phyloP scores from a whole-genome alignment of 2,888 invertebrate genomes.

The Drosophila imparisetae region DNA sequence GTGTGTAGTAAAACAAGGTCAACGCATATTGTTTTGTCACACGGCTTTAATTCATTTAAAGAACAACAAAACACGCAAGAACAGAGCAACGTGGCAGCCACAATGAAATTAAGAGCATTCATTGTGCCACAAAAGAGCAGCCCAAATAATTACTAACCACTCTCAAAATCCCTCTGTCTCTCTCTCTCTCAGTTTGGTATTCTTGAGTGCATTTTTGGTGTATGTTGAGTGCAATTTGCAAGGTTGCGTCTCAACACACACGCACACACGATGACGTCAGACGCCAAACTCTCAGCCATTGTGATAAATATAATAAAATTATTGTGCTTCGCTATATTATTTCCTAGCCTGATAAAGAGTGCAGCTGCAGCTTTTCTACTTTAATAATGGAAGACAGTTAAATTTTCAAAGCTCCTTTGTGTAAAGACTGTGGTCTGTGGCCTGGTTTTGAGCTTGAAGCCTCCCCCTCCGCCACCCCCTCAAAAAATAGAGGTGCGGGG shows the following conservation, averaged over 20 bases:
- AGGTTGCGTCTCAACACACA: constrained; percentile 34
- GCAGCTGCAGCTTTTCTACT: constrained; percentile 1
- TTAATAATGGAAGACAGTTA: constrained; percentile 38
- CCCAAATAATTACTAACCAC: constrained; percentile 11
- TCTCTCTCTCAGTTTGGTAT: constrained; percentile 24
- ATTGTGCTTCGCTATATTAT: constrained; percentile 50
- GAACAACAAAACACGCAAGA: constrained; percentile 30
- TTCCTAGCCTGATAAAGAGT: neutral
- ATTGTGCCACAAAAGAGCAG: constrained; percentile 50
- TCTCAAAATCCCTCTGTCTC: constrained; percentile 17
- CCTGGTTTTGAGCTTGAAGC: constrained; percentile 12
- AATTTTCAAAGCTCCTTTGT: constrained; percentile 25
- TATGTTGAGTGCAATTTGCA: constrained; percentile 51
- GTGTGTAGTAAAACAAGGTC: constrained; percentile 75
- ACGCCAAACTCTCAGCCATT: constrained; percentile 17
- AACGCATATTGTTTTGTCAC: constrained; percentile 76
- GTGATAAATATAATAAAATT: constrained; percentile 66
- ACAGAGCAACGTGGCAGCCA: constrained; percentile 21
- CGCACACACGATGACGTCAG: constrained; percentile 69
- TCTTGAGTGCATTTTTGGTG: constrained; percentile 20
- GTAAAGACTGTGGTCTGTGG: constrained; percentile 23
- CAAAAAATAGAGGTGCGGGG: constrained; percentile 4
- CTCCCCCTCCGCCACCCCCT: neutral
- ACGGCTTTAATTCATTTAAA: constrained; percentile 81
- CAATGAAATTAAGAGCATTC: constrained; percentile 49